Base-by-base conservation (phyloP, 2,888 invertebrate genomes). In the Hyalella azteca region DNA sequence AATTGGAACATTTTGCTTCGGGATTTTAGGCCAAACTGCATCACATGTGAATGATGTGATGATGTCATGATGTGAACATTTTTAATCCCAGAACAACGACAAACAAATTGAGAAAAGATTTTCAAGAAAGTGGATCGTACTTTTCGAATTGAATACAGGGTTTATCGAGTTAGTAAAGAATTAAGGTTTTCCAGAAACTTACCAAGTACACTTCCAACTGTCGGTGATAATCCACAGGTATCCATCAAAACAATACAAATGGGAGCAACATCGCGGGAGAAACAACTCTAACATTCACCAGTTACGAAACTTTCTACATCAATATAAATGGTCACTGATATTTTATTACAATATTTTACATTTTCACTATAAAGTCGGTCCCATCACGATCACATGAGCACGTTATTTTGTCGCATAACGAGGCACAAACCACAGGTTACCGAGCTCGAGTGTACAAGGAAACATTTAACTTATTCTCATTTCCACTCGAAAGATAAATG, bases 221-320 rank as follows among this genome's bases (percentile, higher is more conserved):
- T 29, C 66, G 66, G 66, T 36, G 66, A n/a, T 36, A 66, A 36
- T 66, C 66, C 66, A 66, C 66, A 66, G 66, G 66, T 66, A 66
- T 66, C 66, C 66, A 66, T 66, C 66, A 66, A 66, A 66, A 66
- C 66, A 66, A 45, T 45, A 15, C 45, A 9, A n/a, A n/a, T 54
- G 22, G 26, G 66, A 36, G 66, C 66, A 36, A 66, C 36, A 66
- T 32, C 39, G 36, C 36, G 36, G 36, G 32, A 32, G 66, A n/a
- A 66, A 32, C n/a, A n/a, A n/a, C n/a, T n/a, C n/a, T n/a, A n/a
- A n/a, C n/a, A n/a, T n/a, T n/a, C n/a, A n/a, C n/a, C n/a, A n/a
- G n/a, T n/a, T n/a, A n/a, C n/a, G n/a, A n/a, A 66, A 66, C 66
- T 66, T 36, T 66, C 66, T 36, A n/a, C 39, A 36, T 22, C 36